Evolutionary conservation across 92 coral and sea anemone genomes (phyloP).

Genomic region (Parazoanthus swiftii): DNA sequence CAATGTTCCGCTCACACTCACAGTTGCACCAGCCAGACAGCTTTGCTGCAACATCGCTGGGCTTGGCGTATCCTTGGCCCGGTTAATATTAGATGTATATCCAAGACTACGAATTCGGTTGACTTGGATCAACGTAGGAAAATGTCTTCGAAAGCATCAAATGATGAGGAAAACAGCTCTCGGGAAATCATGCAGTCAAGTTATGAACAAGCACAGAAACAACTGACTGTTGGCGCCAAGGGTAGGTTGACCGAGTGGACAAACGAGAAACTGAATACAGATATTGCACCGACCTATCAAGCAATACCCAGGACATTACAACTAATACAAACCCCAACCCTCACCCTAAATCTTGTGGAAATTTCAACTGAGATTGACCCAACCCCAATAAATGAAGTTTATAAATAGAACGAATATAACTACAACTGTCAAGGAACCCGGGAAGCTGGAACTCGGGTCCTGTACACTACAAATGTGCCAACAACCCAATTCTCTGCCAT

Average conservation of each 20-base stretch:
- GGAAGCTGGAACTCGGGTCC: no score
- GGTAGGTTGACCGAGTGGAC: conserved; percentile 44
- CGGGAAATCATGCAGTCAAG: conserved; percentile 73
- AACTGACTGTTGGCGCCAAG: conserved; percentile 86
- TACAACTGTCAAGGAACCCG: no score
- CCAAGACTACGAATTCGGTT: conserved; percentile 6
- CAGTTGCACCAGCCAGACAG: neutral
- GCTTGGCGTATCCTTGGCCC: neutral
- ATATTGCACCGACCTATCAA: no score
- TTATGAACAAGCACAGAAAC: conserved; percentile 78
- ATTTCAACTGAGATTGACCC: no score
- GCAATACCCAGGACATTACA: no score
- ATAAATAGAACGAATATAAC: no score
- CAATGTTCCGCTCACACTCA: neutral
- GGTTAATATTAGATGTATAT: neutral
- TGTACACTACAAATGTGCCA: no score
- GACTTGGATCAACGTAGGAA: conserved; percentile 6
- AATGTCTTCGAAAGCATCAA: conserved; percentile 40
- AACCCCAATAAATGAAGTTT: no score
- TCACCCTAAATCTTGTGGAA: no score
- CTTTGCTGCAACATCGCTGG: conserved; percentile 20
- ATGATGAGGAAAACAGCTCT: conserved; percentile 45
- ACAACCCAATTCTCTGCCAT: no score
- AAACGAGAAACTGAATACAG: no score
- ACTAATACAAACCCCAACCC: no score